Evolutionary conservation across 2,797 vertebrate genomes (phyloP), one percentile per base, ranked within the genome.

Genomic region (Macropodus opercularis): DNA sequence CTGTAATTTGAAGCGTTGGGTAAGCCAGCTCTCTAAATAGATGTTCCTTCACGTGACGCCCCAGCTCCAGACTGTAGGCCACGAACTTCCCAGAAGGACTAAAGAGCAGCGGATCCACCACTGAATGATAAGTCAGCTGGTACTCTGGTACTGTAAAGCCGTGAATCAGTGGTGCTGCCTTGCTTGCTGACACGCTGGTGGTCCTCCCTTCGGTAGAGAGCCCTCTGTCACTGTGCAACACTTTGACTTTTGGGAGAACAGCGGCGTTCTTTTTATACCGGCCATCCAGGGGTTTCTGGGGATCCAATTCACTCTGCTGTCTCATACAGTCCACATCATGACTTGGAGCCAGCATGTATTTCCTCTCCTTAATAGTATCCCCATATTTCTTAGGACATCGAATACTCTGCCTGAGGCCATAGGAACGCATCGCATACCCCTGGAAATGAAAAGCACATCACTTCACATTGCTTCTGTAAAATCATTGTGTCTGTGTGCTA

Each of bases 31-130:
- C 83, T 34, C 56, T 29, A 41, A 90, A 87, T 31, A 89, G 77
- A 47, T 64, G 84, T 9, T 90, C 86, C 47, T 92, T 92, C 57
- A 92, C 84, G 52, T 66, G 58, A 6, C 85, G 78, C 24, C 90
- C 92, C 61, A 91, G 77, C 72, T 90, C 66, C 79, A 87, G 26
- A 36, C 81, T 90, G 77, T 90, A 89, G 60, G 71, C 63, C 42
- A 27, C 19, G 3, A 63, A 74, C 44, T 73, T 80, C 36, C 88
- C 81, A 0, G 67, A 69, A 11, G 84, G 66, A 11, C 51, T 80
- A 31, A 70, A 54, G 47, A 92, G 85, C 76, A 91, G 75, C 0
- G 88, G 87, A 60, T 92, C 90, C 7, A 92, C 90, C 76, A 91
- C 85, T 0, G 84, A 64, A 0, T 86, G 85, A 77, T 92, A 89